Evolutionary conservation across 2,113 vertebrate genomes (phyloP).

Genomic region (Poecile atricapillus): DNA sequence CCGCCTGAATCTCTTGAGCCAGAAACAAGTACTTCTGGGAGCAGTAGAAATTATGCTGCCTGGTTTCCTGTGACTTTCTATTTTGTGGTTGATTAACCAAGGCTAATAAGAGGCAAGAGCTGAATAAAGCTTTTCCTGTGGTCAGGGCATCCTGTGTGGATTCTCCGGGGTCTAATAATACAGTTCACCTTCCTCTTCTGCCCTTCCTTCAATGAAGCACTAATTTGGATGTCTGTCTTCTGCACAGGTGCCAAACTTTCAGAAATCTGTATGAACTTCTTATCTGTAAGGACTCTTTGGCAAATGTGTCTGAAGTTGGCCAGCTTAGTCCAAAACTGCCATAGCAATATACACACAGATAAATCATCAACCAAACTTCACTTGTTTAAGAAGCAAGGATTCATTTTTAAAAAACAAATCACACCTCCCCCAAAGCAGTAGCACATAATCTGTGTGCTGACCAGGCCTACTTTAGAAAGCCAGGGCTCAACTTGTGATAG

Average conservation of each 20-base stretch:
- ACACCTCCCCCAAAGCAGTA: background rate
- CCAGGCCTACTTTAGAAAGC: background rate
- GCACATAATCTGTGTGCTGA: background rate
- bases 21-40: background rate
- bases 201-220: background rate
- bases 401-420: background rate
- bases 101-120: constrained; percentile 46
- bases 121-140: constrained; percentile 60
- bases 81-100: constrained; percentile 48
- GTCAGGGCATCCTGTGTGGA: constrained; percentile 57
- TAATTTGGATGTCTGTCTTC: constrained; percentile 25
- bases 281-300: background rate
- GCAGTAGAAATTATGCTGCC: background rate
- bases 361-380: background rate
- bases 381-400: background rate
- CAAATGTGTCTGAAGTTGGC: background rate
- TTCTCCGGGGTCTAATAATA: constrained; percentile 47
- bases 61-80: constrained; percentile 38
- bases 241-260: background rate
- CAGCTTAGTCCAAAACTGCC: background rate
- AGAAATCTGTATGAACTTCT: background rate
- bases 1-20: background rate
- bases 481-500: background rate
- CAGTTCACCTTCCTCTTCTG: constrained; percentile 61
- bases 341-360: background rate